Evolutionary conservation across 2,797 vertebrate species (phyloP), one percentile per base, ranked within the genome.

Genomic region (Sebastes alutus): DNA sequence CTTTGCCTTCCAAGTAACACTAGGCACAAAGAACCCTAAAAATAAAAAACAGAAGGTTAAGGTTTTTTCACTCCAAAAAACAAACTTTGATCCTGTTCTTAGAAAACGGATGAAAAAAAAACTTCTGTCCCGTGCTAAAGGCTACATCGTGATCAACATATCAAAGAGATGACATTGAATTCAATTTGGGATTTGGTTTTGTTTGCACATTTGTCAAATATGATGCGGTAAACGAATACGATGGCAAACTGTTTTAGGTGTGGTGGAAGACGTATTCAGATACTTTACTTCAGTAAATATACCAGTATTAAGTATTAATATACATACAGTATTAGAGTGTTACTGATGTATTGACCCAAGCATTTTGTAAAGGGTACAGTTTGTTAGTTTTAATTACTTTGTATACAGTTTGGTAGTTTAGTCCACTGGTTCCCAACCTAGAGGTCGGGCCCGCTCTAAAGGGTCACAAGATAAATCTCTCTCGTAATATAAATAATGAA

Each of bases 21-120:
- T 22, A 20, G n/a, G 35, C 32, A 76, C 16, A 74, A 80, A 85
- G 58, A 77, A 62, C 2, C 18, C 74, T 67, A 72, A 80, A 88
- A 83, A 78, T 64, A 78, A 64, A 73, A 52, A 54, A 42, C 46
- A 52, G 1, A 58, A 67, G 42, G 71, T 68, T 65, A 20, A 58
- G 25, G 9, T 22, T 68, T 71, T 64, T 80, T 64, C 32, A 55
- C 3, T 8, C 22, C 5, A 81, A 65, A 77, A 81, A 77, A 65
- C 30, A 18, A 63, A 77, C 30, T 70, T 82, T 77, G 60, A 80
- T 75, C 38, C 7, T 62, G 63, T 75, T 72, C 42, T 75, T 59
- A 54, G 38, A 80, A 54, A 83, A 68, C 10, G n/a, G 29, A 66
- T 27, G 1, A 72, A 32, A 27, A 33, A 18, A 25, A 66, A 3